Evolutionary conservation across 2,797 vertebrate genomes (phyloP).

Genomic region (Sebastes reedi): DNA sequence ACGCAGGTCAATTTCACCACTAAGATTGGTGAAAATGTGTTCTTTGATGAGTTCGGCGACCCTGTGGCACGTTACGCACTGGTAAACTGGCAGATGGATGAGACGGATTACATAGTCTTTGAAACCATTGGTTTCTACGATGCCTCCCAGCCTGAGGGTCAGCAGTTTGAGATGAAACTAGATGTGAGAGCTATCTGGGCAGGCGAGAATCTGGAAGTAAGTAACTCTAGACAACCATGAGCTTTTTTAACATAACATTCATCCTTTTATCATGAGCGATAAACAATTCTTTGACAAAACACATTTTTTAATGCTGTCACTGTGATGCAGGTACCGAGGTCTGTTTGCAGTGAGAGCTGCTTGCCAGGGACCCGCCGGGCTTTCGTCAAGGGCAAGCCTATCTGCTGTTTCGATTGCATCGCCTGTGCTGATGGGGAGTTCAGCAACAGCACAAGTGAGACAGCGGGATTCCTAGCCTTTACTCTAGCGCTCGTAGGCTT

Average conservation of each 20-base stretch:
- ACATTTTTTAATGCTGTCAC: neutral
- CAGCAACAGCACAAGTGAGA: slow-evolving; percentile 86
- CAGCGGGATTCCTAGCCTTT: slow-evolving; percentile 62
- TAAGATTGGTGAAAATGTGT: slow-evolving; percentile 78
- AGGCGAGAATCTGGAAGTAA: slow-evolving; percentile 66
- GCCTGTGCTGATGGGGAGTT: slow-evolving; percentile 81
- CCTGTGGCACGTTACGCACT: slow-evolving; percentile 81
- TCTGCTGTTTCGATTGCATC: slow-evolving; percentile 85
- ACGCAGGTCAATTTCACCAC: slow-evolving; percentile 81
- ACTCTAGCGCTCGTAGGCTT: slow-evolving; percentile 65
- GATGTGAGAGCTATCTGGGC: slow-evolving; percentile 77
- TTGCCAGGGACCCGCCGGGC: slow-evolving; percentile 77
- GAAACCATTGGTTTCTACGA: slow-evolving; percentile 81
- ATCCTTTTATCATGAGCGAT: neutral
- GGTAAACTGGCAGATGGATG: slow-evolving; percentile 84
- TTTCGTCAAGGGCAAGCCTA: slow-evolving; percentile 79
- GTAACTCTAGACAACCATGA: neutral
- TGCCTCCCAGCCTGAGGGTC: slow-evolving; percentile 73
- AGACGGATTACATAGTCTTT: slow-evolving; percentile 71
- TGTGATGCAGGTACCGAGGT: slow-evolving; percentile 75
- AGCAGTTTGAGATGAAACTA: slow-evolving; percentile 78
- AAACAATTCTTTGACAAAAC: neutral
- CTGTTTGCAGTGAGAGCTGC: slow-evolving; percentile 84
- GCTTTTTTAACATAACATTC: neutral
- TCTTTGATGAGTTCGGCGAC: slow-evolving; percentile 81